phyloP scores from a whole-genome alignment of 2,888 invertebrate species.

The Agrochola lychnidis region DNA sequence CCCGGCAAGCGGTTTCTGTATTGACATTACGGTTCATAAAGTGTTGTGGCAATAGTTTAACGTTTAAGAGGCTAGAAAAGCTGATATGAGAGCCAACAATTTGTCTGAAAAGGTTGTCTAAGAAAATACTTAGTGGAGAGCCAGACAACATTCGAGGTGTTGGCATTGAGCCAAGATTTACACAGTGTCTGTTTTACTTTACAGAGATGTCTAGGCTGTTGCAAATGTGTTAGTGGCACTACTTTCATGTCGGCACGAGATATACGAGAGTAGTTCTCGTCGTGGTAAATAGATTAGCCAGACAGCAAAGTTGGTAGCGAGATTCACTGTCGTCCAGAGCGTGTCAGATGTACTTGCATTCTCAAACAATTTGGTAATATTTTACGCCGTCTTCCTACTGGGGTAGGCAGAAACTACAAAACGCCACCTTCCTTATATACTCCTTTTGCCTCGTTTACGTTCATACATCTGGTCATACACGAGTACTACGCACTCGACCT shows the following conservation, averaged over 20 bases:
- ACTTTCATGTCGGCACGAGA: not conserved
- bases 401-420: too few relatives aligned
- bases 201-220: constrained; percentile 21
- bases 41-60: constrained; percentile 5
- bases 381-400: too few relatives aligned
- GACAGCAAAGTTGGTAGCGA: not conserved
- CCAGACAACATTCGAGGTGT: constrained; percentile 22
- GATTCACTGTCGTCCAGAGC: too few relatives aligned
- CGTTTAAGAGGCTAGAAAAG: not conserved
- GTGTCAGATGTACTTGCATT: too few relatives aligned
- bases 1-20: too few relatives aligned
- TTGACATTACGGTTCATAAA: not conserved
- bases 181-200: constrained; percentile 19
- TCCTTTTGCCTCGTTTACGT: too few relatives aligned
- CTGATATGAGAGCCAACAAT: constrained; percentile 28
- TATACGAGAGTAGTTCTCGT: not conserved
- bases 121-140: constrained; percentile 34
- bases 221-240: constrained; percentile 29
- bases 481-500: too few relatives aligned
- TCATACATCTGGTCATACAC: too few relatives aligned
- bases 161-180: constrained; percentile 51
- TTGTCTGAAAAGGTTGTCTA: constrained; percentile 23
- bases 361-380: too few relatives aligned
- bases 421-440: too few relatives aligned
- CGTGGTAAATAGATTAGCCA: constrained; percentile 1